A percentile compares a stretch with the other conserved stretches of the same genome.
These are phyloP conservation scores for Cotesia congregata DNA, from an alignment of 2,888 invertebrate species.

Conservation along the genomic window DNA sequence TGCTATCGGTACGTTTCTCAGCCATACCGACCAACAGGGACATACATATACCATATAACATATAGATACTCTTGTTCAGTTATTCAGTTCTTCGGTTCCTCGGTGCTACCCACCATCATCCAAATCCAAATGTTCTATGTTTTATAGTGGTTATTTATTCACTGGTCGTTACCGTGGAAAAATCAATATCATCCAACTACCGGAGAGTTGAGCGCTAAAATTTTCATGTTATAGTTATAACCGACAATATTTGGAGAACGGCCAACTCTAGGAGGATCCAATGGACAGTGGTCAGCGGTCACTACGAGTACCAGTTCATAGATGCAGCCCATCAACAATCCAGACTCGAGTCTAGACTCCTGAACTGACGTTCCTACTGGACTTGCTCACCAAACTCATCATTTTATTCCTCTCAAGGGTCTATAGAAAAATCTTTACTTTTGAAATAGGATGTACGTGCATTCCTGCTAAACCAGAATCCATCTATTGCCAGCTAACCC, in stretches of 20 bases:
- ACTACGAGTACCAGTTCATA: constrained; percentile 35
- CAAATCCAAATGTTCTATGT: neutral
- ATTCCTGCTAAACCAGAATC: constrained; percentile 50
- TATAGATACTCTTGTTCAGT: no score
- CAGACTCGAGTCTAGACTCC: constrained; percentile 8
- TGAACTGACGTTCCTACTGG: neutral
- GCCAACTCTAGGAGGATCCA: constrained; percentile 56
- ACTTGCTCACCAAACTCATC: constrained; percentile 54
- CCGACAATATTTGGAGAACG: constrained; percentile 59
- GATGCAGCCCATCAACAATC: constrained; percentile 4
- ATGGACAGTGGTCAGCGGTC: constrained; percentile 47
- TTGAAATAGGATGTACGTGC: constrained; percentile 44
- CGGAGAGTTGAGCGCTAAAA: constrained; percentile 66
- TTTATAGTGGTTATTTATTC: constrained; percentile 30
- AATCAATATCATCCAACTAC: constrained; percentile 52
- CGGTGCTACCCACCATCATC: neutral
- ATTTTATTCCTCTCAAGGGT: constrained; percentile 56
- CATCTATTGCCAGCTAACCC: constrained; percentile 43
- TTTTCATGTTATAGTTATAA: constrained; percentile 61
- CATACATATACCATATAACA: no score
- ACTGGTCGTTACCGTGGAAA: constrained; percentile 47
- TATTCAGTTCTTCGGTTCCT: neutral
- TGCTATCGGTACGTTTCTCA: constrained; percentile 28
- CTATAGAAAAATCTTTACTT: constrained; percentile 50
- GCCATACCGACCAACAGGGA: constrained; percentile 25